A percentile compares a stretch with the other conserved stretches of the same genome.
phyloP scores from a whole-genome alignment of 2,113 vertebrate species.

The Catagonus wagneri region DNA sequence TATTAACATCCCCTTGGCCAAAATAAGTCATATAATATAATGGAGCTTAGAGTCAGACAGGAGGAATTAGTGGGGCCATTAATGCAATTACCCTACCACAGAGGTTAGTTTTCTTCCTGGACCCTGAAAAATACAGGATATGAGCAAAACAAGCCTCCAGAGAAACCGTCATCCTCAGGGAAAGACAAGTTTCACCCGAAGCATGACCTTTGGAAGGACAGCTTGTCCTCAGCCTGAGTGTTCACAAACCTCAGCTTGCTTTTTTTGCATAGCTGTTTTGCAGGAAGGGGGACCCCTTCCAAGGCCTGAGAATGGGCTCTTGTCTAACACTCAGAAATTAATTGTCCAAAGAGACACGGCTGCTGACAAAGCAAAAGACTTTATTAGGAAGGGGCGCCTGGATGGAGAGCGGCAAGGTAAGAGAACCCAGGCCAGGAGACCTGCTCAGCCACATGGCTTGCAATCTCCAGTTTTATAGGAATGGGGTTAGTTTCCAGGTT shows the following conservation, averaged over 20 bases:
- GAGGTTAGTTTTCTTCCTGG: slow-evolving; percentile 1
- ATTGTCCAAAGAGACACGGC: no score
- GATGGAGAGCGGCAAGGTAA: no score
- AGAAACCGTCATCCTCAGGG: neutral
- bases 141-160: neutral
- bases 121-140: slow-evolving; percentile 27
- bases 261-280: slow-evolving; percentile 21
- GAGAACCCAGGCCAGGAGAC: no score
- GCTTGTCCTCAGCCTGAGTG: neutral
- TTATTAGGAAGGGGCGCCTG: no score
- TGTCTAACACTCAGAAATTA: no score
- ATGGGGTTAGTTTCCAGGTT: no score
- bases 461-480: no score
- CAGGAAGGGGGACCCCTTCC: no score
- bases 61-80: neutral
- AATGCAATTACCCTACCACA: slow-evolving; percentile 46
- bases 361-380: no score
- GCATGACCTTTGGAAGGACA: neutral
- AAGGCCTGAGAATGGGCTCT: no score
- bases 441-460: no score
- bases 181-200: neutral
- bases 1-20: neutral
- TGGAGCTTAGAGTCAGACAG: neutral
- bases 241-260: neutral
- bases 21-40: slow-evolving; percentile 6